Conservation (phyloP, 1,140 invertebrate species). For the Teleogryllus occipitalis region DNA sequence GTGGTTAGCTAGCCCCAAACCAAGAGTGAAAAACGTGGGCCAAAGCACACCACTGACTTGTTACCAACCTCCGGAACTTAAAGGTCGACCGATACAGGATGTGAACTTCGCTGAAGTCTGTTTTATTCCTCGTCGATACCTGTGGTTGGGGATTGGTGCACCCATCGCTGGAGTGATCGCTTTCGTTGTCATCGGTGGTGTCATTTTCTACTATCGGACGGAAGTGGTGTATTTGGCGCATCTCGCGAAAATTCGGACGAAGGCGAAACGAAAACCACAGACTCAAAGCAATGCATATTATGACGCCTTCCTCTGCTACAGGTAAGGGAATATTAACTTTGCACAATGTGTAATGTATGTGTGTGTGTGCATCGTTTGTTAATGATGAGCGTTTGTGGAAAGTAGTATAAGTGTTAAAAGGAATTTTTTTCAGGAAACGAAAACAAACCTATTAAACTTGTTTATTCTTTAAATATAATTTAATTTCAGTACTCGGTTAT, state of each 20-base stretch:
- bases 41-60: neutral
- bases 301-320: neutral
- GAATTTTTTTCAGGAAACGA: too few species aligned
- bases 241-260: neutral
- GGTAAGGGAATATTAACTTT: neutral
- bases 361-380: too few species aligned
- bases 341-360: too few species aligned
- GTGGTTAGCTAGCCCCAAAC: neutral
- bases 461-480: too few species aligned
- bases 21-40: neutral
- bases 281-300: neutral
- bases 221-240: neutral
- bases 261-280: neutral
- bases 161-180: neutral
- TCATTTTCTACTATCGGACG: neutral
- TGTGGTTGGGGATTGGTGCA: neutral
- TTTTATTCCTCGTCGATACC: neutral
- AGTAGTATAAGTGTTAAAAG: too few species aligned
- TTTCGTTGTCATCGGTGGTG: neutral
- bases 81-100: neutral
- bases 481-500: too few species aligned
- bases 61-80: neutral
- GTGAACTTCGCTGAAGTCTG: neutral
- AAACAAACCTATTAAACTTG: too few species aligned
- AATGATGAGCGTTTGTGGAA: too few species aligned